Evolutionary conservation across 2,797 vertebrate species (phyloP), one percentile per base, ranked within the genome.

Genomic region (Pseudopleuronectes americanus): DNA sequence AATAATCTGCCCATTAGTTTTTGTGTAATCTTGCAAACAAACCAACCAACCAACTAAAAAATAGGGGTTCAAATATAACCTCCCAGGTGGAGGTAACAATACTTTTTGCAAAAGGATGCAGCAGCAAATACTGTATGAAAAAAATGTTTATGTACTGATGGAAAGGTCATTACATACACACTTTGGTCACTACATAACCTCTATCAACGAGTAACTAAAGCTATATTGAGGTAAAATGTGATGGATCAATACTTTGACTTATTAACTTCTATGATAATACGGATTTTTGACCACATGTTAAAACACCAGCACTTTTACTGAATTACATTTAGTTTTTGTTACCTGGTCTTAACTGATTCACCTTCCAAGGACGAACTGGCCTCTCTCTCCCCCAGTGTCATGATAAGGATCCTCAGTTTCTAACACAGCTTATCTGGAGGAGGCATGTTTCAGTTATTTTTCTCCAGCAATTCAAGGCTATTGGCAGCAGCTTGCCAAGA

Each of bases 351-450:
- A 67, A 71, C 83, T 79, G 76, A 83, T 84, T 77, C 71, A 79
- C 84, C 72, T 64, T 74, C 80, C 84, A 87, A 89, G 84, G 86
- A 87, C 74, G 10, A 59, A 52, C 22, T 10, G 63, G 57, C 55
- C 55, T 83, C 73, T 41, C 59, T 70, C 78, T 83, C 69, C 51
- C 60, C 70, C 38, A 55, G 57, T 55, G 67, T 74, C 77, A 78
- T 59, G 83, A 85, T 92, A 89, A 91, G 87, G 81, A 90, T 92
- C 88, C 85, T 79, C 72, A 74, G 77, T 89, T 84, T 89, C 88
- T 84, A 62, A 77, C 60, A 71, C 61, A 80, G 54, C 84, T 90
- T 92, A 93, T 93, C 91, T 88, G 68, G 48, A 51, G 36, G 17
- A 76, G 81, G 72, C 74, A 71, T 75, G 60, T 80, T 78, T 87